phyloP scores from a whole-genome alignment of 1,140 invertebrate species.

The Drosophila paulistorum region DNA sequence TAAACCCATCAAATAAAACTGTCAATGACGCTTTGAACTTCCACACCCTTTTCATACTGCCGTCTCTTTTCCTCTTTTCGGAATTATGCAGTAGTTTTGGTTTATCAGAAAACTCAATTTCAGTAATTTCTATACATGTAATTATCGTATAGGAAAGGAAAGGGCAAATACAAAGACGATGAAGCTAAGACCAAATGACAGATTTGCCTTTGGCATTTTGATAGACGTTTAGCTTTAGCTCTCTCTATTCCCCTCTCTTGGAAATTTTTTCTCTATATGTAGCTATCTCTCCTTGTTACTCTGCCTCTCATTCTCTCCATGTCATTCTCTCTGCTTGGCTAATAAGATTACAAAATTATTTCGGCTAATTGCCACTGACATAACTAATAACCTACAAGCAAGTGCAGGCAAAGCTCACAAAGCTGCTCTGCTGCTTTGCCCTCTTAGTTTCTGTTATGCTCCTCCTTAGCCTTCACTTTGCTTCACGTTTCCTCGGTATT shows the following conservation, averaged over 20 bases:
- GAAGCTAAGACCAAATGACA: background rate
- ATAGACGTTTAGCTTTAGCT: constrained; percentile 15
- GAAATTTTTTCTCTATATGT: background rate
- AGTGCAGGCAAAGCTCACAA: constrained; percentile 17
- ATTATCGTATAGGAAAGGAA: background rate
- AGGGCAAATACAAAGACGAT: too few relatives aligned
- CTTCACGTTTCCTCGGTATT: background rate
- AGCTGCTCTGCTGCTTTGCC: background rate
- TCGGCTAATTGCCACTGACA: constrained; percentile 36
- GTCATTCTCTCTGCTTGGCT: constrained; percentile 7
- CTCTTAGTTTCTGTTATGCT: too few relatives aligned
- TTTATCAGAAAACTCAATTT: background rate
- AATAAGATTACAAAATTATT: constrained; percentile 37
- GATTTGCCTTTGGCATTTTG: constrained; percentile 12
- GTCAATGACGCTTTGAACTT: background rate
- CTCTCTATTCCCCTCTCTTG: background rate
- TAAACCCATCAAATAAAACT: constrained; percentile 20
- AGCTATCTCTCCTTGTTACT: background rate
- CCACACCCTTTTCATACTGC: too few relatives aligned
- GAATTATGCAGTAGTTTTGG: background rate
- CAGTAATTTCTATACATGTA: constrained; percentile 22
- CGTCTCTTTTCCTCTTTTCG: too few relatives aligned
- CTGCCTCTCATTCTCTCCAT: background rate
- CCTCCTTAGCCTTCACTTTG: background rate
- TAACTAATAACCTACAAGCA: constrained; percentile 29